Evolutionary conservation across 2,888 invertebrate species (phyloP), one percentile per base, ranked within the genome.

Genomic region (Sesia bembeciformis): DNA sequence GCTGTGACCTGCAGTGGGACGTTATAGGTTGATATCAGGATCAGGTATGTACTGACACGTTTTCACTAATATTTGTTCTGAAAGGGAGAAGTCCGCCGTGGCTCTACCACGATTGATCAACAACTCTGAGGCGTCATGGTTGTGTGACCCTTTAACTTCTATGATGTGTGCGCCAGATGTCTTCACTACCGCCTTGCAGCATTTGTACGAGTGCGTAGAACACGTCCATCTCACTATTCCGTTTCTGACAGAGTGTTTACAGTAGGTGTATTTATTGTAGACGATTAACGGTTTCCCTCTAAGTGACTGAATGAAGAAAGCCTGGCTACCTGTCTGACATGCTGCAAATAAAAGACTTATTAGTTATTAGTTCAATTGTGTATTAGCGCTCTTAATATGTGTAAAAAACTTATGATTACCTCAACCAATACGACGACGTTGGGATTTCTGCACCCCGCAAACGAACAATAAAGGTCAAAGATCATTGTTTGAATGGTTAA

Each of bases 101-200:
- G 42, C 3, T 23, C 39, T 50, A 6, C 50, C 50, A n/a, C 76
- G 68, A 63, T 88, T 88, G 3, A 87, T 84, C 2, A 75, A 65
- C 1, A 88, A 62, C 23, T 81, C 74, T 1, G 84, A 70, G 3
- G 84, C 80, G n/a, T 84, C 81, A 53, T 89, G 89, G 54, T 88
- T 88, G 55, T 89, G 88, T 5, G 49, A 54, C 0, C 86, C 88
- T 53, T 83, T 83, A 0, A 84, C 72, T 58, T 81, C 77, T 3
- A 87, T 78, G 46, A 89, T 88, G 23, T 76, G 68, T 1, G 64
- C 56, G 0, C 81, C 84, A 0, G 62, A 62, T 0, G 89, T 88
- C 65, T 88, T 87, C 43, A 88, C 80, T 0, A 88, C 79, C 0
- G 86, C 88, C 53, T 85, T 86, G 62, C 88, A 89, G 57, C 82